Evolutionary conservation across 2,888 invertebrate genomes (phyloP).

Genomic region (Aricia artaxerxes): DNA sequence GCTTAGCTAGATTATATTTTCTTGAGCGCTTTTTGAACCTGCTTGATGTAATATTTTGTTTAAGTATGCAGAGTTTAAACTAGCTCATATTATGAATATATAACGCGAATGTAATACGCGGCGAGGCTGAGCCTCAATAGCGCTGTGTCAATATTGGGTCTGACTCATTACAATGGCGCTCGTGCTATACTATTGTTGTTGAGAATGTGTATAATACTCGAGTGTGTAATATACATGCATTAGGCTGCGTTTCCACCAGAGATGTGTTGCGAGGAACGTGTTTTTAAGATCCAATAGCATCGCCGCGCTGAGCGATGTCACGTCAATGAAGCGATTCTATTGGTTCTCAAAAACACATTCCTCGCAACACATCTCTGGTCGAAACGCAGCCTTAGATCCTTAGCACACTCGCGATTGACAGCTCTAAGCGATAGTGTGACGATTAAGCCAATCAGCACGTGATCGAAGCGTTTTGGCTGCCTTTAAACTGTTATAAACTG

Average conservation of each 20-base stretch:
- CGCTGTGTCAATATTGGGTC: slow-evolving; percentile 5
- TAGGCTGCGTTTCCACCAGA: background rate
- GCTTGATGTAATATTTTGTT: background rate
- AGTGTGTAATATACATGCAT: background rate
- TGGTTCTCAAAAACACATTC: no score
- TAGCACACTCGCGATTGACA: background rate
- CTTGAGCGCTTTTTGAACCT: background rate
- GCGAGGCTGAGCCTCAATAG: background rate
- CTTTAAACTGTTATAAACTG: no score
- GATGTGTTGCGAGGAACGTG: no score
- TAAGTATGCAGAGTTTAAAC: background rate
- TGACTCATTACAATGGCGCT: background rate
- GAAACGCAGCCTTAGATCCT: background rate
- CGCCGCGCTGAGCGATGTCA: no score
- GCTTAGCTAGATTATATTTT: background rate
- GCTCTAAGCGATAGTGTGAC: background rate
- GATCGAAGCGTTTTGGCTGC: no score
- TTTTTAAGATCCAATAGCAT: no score
- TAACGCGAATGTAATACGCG: background rate
- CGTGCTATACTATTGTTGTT: background rate
- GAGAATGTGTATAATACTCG: background rate
- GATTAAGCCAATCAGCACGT: no score
- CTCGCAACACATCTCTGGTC: no score
- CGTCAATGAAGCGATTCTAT: no score
- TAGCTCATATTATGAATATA: background rate